Evolutionary conservation across 2,797 vertebrate species (phyloP).

Genomic region (Acestrorhynchus altus): DNA sequence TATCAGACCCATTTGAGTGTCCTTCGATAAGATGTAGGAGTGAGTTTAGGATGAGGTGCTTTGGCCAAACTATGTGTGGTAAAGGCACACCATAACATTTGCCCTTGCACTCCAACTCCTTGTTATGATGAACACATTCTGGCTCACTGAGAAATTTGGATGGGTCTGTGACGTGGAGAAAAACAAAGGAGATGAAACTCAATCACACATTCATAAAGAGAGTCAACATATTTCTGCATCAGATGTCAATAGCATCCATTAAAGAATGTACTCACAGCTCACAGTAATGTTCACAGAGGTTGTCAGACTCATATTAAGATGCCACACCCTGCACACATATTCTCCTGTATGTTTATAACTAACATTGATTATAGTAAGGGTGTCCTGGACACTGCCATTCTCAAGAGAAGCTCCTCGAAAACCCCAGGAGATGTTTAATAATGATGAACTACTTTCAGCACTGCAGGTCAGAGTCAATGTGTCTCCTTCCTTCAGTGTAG

Average conservation of each 20-base stretch:
- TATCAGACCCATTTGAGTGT: not conserved
- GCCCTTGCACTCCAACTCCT: not conserved
- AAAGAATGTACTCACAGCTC: constrained; percentile 55
- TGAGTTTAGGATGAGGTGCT: not conserved
- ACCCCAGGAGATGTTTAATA: constrained; percentile 45
- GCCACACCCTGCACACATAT: constrained; percentile 57
- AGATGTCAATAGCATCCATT: constrained; percentile 6
- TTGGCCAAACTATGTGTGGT: not conserved
- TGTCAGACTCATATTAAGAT: not conserved
- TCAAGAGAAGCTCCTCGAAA: constrained; percentile 1
- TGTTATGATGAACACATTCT: not conserved
- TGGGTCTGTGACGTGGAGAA: not conserved
- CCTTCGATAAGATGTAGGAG: not conserved
- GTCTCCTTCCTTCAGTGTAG: constrained; percentile 47
- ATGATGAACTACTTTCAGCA: constrained; percentile 59
- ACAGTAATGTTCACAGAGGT: constrained; percentile 42
- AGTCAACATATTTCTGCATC: not conserved
- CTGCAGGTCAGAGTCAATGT: constrained; percentile 62
- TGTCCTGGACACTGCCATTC: not conserved
- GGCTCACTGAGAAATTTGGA: not conserved
- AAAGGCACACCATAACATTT: not conserved
- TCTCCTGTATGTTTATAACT: constrained; percentile 43
- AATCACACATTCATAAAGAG: not conserved
- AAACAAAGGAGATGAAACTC: not conserved
- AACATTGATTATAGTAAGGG: constrained; percentile 48